Base-by-base conservation (phyloP, 2,888 invertebrate species). In the Frankliniella intonsa region DNA sequence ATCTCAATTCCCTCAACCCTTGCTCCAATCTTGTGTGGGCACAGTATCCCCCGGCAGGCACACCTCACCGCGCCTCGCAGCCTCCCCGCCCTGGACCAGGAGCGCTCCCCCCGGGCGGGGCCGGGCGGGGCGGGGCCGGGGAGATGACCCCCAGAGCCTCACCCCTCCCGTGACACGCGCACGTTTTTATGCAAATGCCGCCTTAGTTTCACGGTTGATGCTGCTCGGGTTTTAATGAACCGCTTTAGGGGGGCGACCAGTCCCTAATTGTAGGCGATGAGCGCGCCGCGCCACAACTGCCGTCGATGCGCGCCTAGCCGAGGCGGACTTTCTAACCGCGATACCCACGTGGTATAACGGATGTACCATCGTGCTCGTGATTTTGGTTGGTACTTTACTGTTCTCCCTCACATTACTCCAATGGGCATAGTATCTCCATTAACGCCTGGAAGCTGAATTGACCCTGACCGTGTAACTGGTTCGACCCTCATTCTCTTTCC, bases 121-220 rank as follows among this genome's bases (percentile, higher is more conserved):
- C 62, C 62, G 62, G 14, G 12, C 62, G 12, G 62, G 5, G 3
- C 38, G 3, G 38, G 55, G 55, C 62, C 62, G 19, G 62, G 62
- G 38, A 38, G 38, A 38, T 38, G 38, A 38, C 62, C 14, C 19
- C 62, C 62, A 62, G 62, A 14, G 19, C 62, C 62, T 5, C 62
- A 62, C n/a, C 19, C 62, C 62, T 62, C 62, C 19, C 62, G 62
- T 62, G 38, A 17, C 55, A 17, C 55, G 17, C 55, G 69, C 69
- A n/a, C 69, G 69, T 76, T 76, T 76, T 76, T 76, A 76, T 76
- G 69, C 69, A 76, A 76, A 76, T 76, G 25, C 69, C 9, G 25
- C 69, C 69, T 76, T 76, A 76, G 69, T 76, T 76, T 76, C 69
- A 76, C 69, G 69, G 69, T 76, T 62, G 62, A 62, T n/a, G 62